A percentile compares a stretch with the other conserved stretches of the same genome.
Conservation (phyloP, 2,888 invertebrate genomes). For the Nyleta sp. region DNA sequence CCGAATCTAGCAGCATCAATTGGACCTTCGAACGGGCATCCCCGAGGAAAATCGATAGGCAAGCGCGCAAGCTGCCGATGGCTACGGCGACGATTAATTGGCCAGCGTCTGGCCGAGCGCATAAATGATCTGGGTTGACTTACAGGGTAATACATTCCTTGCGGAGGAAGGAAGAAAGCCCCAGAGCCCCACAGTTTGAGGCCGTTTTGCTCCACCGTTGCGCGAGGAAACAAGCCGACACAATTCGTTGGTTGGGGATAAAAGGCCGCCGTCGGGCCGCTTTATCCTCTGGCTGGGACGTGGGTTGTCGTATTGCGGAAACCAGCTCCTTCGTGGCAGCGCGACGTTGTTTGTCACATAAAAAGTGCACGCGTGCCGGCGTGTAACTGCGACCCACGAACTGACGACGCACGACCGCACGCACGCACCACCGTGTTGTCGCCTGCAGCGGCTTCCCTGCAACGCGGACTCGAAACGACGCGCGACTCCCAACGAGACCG, state of each 20-base stretch:
- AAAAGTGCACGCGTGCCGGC: constrained; percentile 19
- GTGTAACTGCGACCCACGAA: constrained; percentile 24
- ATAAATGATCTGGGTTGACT: constrained; percentile 83
- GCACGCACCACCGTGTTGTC: constrained; percentile 33
- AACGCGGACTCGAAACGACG: neutral
- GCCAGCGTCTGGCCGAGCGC: too few species aligned
- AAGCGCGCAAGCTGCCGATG: too few species aligned
- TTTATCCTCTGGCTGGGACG: constrained; percentile 32
- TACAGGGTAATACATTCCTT: constrained; percentile 98
- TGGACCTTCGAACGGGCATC: too few species aligned
- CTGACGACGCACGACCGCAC: constrained; percentile 25
- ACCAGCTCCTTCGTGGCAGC: constrained; percentile 19
- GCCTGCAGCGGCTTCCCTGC: too few species aligned
- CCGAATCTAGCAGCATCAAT: neutral
- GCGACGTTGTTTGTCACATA: constrained; percentile 29
- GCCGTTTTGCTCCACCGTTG: constrained; percentile 86
- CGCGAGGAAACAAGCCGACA: constrained; percentile 70
- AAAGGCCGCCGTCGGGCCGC: constrained; percentile 47
- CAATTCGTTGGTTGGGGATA: constrained; percentile 50
- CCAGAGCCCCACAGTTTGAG: constrained; percentile 99
- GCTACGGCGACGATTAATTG: too few species aligned
- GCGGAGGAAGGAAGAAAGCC: constrained; percentile 97
- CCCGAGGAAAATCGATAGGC: neutral
- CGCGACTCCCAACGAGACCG: neutral
- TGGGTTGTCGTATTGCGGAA: neutral